These are phyloP conservation scores for Geotrypetes seraphini DNA, from an alignment of 2,797 vertebrate species.

Conservation along the genomic window DNA sequence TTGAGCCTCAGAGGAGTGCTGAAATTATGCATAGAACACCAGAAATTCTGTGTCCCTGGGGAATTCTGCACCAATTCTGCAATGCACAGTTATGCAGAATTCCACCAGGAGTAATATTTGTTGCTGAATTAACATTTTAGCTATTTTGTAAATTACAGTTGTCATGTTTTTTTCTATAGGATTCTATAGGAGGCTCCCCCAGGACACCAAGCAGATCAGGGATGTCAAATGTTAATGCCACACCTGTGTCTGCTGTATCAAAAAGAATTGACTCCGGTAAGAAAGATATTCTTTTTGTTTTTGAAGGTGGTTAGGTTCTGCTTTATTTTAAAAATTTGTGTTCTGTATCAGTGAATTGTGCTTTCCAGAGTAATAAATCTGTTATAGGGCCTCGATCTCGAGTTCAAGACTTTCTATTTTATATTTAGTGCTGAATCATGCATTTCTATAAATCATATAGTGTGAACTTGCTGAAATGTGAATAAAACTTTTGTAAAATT, in stretches of 20 bases:
- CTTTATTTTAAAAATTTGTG: slow-evolving; percentile 3
- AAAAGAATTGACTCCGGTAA: slow-evolving; percentile 81
- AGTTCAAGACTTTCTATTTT: neutral
- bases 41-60: too few relatives aligned
- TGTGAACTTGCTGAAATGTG: too few relatives aligned
- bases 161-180: slow-evolving; percentile 52
- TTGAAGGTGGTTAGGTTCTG: neutral
- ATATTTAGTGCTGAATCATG: neutral
- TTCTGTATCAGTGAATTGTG: too few relatives aligned
- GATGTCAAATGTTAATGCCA: slow-evolving; percentile 86
- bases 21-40: too few relatives aligned
- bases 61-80: too few relatives aligned
- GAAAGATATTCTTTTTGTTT: slow-evolving; percentile 59
- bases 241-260: slow-evolving; percentile 85
- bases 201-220: slow-evolving; percentile 90
- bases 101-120: too few relatives aligned
- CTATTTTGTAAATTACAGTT: too few relatives aligned
- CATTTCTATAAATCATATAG: neutral
- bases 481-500: neutral
- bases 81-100: too few relatives aligned
- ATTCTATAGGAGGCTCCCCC: slow-evolving; percentile 85
- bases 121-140: too few relatives aligned
- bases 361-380: too few relatives aligned
- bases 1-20: too few relatives aligned
- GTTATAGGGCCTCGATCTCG: neutral